Evolutionary conservation across 2,113 vertebrate species (phyloP).

Genomic region (Perccottus glenii): DNA sequence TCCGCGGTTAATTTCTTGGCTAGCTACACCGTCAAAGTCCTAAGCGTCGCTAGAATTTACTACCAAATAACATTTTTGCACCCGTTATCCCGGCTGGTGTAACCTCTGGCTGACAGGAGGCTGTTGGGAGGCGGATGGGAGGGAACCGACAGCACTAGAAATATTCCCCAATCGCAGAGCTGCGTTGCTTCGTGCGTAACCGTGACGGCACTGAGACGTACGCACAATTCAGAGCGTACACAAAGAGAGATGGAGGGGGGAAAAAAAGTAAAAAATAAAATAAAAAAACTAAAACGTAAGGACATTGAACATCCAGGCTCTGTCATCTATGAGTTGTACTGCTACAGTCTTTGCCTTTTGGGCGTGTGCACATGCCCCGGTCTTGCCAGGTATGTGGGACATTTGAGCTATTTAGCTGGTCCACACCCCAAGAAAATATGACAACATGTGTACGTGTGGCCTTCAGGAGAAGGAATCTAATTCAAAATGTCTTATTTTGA

Average conservation of each 20-base stretch:
- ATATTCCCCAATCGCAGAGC: conserved; percentile 58
- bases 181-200: conserved; percentile 49
- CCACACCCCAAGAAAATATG: conserved; percentile 50
- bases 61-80: conserved; percentile 56
- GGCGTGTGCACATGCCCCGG: conserved; percentile 11
- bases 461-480: neutral
- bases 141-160: conserved; percentile 30
- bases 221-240: neutral
- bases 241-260: too few species aligned
- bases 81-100: conserved; percentile 11
- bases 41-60: neutral
- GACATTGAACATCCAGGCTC: neutral
- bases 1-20: neutral
- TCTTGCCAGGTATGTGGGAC: neutral
- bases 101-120: conserved; percentile 57
- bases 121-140: conserved; percentile 47
- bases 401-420: conserved; percentile 25
- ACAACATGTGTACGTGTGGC: conserved; percentile 35
- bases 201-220: conserved; percentile 58
- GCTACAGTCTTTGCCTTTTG: conserved; percentile 5
- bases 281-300: too few species aligned
- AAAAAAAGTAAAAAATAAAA: too few species aligned
- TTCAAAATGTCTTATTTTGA: too few species aligned
- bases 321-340: neutral
- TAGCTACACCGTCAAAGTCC: neutral